Percentiles rank a stretch among this genome's conserved stretches.
Conservation (phyloP, 2,888 invertebrate genomes). For the Caenorhabditis sulstoni region DNA sequence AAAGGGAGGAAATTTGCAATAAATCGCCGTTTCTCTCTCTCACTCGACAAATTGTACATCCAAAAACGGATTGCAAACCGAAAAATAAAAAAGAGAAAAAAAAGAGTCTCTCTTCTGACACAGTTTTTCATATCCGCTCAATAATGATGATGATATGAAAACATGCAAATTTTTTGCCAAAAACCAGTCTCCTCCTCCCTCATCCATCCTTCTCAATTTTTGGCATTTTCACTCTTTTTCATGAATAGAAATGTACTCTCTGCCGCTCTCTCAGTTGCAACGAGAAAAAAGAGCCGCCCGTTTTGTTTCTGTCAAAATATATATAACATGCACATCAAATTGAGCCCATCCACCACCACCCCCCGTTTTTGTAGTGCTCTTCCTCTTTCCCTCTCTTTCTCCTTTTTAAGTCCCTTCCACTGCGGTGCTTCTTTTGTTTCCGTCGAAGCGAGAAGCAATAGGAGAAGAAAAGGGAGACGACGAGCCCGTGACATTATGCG, state of each 20-base stretch:
- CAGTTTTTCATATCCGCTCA: background rate
- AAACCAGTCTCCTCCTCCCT: slow-evolving; percentile 14
- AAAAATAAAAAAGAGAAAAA: background rate
- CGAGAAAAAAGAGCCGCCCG: slow-evolving; percentile 6
- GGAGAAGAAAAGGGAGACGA: background rate
- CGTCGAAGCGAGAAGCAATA: too few species aligned
- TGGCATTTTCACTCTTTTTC: slow-evolving; percentile 2
- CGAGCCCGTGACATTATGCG: background rate
- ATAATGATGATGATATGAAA: slow-evolving; percentile 13
- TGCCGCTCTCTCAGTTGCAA: background rate
- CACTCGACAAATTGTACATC: slow-evolving; percentile 4
- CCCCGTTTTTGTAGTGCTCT: slow-evolving; percentile 18
- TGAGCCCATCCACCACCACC: slow-evolving; percentile 32
- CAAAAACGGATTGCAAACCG: slow-evolving; percentile 8
- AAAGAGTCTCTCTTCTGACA: too few species aligned
- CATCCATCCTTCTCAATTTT: slow-evolving; percentile 7
- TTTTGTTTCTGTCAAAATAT: slow-evolving; percentile 35
- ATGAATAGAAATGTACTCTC: slow-evolving; percentile 10
- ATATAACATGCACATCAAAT: slow-evolving; percentile 42
- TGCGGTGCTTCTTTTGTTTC: background rate
- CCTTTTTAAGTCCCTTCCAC: background rate
- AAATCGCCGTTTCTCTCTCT: slow-evolving; percentile 2
- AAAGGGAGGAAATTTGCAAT: background rate
- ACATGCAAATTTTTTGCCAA: slow-evolving; percentile 15
- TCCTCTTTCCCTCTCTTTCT: slow-evolving; percentile 4